Evolutionary conservation across 2,797 vertebrate genomes (phyloP).

Genomic region (Acipenser ruthenus): DNA sequence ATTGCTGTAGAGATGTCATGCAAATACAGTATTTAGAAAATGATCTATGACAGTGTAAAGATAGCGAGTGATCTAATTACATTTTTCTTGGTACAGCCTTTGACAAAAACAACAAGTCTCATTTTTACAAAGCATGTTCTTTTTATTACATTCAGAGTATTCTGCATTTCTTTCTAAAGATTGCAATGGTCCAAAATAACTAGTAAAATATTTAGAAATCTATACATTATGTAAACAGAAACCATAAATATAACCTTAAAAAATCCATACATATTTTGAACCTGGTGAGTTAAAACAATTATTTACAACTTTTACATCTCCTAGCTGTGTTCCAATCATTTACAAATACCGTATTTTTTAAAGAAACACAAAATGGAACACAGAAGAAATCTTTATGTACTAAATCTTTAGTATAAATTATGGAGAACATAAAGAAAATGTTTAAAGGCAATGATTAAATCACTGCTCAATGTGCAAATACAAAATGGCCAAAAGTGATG

Average conservation of each 20-base stretch:
- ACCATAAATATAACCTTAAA: constrained; percentile 80
- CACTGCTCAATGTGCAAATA: no score
- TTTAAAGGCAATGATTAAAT: no score
- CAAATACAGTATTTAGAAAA: no score
- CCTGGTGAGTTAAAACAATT: constrained; percentile 58
- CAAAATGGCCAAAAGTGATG: no score
- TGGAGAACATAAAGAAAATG: no score
- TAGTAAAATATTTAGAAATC: constrained; percentile 84
- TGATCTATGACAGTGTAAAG: no score
- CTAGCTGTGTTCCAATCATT: constrained; percentile 47
- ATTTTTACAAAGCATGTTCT: constrained; percentile 38
- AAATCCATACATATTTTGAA: constrained; percentile 70
- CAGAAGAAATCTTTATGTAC: no score
- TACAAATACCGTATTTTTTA: constrained; percentile 23
- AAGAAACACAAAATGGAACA: no score
- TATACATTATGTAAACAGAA: constrained; percentile 80
- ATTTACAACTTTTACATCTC: constrained; percentile 65
- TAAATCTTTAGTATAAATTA: no score
- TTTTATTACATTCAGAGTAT: constrained; percentile 81
- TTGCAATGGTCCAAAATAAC: constrained; percentile 76
- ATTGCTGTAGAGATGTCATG: no score
- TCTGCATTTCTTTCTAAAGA: constrained; percentile 71
- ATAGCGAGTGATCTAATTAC: no score
- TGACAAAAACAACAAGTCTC: background rate
- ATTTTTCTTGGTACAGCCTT: background rate